Evolutionary conservation across 2,113 vertebrate genomes (phyloP), one percentile per base, ranked within the genome.

Genomic region (Albula goreensis): DNA sequence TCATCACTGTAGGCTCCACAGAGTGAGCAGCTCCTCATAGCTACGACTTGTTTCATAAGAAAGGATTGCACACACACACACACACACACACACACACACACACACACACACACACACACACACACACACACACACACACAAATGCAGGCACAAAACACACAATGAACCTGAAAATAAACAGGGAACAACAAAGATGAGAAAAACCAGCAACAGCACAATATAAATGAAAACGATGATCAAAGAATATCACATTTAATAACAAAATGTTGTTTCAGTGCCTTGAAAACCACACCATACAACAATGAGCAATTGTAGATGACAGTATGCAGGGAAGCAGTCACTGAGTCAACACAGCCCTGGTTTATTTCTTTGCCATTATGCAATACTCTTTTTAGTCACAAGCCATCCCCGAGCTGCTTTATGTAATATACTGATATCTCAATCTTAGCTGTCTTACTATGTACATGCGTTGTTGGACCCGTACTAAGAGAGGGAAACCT

Each of bases 161-260:
- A 41, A 85, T 91, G 83, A 91, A 88, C 91, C 84, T 90, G 89
- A 56, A 6, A 56, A 12, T 2, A 6, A 56, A 56, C 31, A 56
- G 6, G 53, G 53, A 56, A 12, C 53, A 56, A 12, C 7, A 56
- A 56, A 56, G 7, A 56, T 56, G 12, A 56, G 12, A 56, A 56
- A 9, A 6, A 9, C 53, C 53, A 6, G 12, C 53, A 12, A 70
- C 63, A 70, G 19, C 63, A 70, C 63, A 70, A 22, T 22, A 22
- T 70, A 22, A 70, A 70, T 25, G 53, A 56, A 56, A 56, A 9
- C 2, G 63, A 70, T 70, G 17, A 70, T 70, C 22, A n/a, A 70
- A 70, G 19, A n/a, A 70, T 70, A n/a, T n/a, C 17, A 70, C 7
- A 70, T 70, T 7, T 56, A 56, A 56, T 56, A 56, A 56, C 53